Evolutionary conservation across 2,888 invertebrate genomes (phyloP).

Genomic region (Coremacera marginata): DNA sequence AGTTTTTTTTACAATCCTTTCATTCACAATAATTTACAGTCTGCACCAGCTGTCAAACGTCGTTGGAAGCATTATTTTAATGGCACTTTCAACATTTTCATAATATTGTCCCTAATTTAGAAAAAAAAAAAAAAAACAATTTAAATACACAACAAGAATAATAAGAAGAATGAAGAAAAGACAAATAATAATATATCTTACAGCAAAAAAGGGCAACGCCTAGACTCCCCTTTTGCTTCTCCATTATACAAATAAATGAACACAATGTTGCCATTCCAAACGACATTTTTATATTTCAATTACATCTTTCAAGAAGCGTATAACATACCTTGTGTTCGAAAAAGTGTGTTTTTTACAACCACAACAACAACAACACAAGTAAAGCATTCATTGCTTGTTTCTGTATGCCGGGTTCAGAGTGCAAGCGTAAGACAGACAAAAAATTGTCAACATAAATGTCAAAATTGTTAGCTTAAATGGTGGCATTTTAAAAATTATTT

Average conservation of each 20-base stretch:
- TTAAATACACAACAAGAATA: background rate
- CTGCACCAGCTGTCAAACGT: constrained; percentile 61
- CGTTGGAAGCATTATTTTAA: constrained; percentile 63
- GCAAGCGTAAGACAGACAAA: background rate
- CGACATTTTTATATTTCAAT: constrained; percentile 58
- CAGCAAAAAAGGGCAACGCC: background rate
- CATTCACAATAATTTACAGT: background rate
- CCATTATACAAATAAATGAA: background rate
- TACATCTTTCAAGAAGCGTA: constrained; percentile 26
- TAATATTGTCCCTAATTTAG: background rate
- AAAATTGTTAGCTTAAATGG: constrained; percentile 60
- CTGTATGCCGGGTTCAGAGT: too few relatives aligned
- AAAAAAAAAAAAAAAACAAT: background rate
- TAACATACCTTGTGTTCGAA: background rate
- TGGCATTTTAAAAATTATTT: background rate
- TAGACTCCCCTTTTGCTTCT: background rate
- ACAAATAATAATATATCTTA: background rate
- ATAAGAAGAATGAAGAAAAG: background rate
- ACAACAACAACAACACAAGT: background rate
- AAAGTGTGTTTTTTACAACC: background rate
- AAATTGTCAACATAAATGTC: constrained; percentile 60
- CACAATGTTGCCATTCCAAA: constrained; percentile 16
- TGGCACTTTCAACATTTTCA: constrained; percentile 43
- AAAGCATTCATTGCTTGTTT: background rate
- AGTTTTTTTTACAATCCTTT: background rate